Evolutionary conservation across 2,888 invertebrate species (phyloP).

Genomic region (Erpobdella octoculata): DNA sequence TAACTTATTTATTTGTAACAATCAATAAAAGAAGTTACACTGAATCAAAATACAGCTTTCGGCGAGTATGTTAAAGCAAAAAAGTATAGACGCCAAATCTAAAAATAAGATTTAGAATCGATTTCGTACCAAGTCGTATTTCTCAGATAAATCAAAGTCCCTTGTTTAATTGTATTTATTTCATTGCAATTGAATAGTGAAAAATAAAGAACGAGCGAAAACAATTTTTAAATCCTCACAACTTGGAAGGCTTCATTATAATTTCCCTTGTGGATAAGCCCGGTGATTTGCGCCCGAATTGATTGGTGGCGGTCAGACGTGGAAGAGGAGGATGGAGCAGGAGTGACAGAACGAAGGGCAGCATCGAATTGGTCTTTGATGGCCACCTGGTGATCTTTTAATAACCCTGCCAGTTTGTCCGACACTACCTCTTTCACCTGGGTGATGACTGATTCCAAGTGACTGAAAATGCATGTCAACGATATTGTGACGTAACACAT

Average conservation of each 20-base stretch:
- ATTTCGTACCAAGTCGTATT: background rate
- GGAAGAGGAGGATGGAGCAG: conserved; percentile 45
- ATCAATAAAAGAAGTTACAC: no score
- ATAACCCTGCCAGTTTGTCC: conserved; percentile 3
- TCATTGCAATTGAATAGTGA: background rate
- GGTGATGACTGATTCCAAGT: background rate
- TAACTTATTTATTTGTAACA: no score
- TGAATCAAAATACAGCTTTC: no score
- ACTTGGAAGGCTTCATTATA: conserved; percentile 77
- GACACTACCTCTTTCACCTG: conserved; percentile 42
- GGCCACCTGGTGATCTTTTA: conserved; percentile 56
- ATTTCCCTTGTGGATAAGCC: conserved; percentile 64
- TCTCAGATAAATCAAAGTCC: background rate
- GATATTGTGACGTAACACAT: no score
- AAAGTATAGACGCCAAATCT: background rate
- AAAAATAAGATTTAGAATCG: background rate
- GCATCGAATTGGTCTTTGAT: conserved; percentile 59
- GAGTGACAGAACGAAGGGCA: conserved; percentile 61
- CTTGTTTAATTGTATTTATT: background rate
- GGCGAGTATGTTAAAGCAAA: no score
- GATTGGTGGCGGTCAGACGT: conserved; percentile 38
- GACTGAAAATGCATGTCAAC: no score
- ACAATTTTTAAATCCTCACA: conserved; percentile 48
- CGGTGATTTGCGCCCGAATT: conserved; percentile 56
- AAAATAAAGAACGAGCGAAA: background rate